Conservation (phyloP, 2,888 invertebrate species). For the Blomia tropicalis region DNA sequence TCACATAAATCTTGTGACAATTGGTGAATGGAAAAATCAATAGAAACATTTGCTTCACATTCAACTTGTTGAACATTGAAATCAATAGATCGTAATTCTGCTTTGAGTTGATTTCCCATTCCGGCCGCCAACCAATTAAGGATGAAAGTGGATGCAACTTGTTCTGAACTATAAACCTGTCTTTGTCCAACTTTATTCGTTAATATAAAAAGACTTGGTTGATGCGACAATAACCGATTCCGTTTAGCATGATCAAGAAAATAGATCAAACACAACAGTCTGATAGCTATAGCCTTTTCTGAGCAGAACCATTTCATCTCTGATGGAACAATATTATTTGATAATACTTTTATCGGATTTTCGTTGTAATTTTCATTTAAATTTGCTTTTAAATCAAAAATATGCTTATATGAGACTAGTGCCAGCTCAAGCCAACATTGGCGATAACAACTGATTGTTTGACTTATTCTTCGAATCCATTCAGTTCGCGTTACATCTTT, state of each 20-base stretch:
- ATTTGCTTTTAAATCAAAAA: too few species aligned
- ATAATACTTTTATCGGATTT: too few species aligned
- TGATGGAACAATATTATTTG: too few species aligned
- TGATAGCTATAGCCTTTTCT: not conserved
- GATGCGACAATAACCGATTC: not conserved
- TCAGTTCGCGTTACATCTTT: too few species aligned
- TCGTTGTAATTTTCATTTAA: too few species aligned
- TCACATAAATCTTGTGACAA: not conserved
- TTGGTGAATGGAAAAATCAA: constrained; percentile 2
- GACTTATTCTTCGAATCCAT: too few species aligned
- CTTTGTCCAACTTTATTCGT: not conserved
- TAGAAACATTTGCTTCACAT: not conserved
- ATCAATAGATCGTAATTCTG: not conserved
- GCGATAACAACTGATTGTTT: too few species aligned
- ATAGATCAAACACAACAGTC: not conserved
- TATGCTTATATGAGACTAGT: not conserved
- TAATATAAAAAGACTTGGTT: constrained; percentile 1
- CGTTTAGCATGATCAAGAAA: not conserved
- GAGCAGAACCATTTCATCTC: too few species aligned
- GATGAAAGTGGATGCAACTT: not conserved
- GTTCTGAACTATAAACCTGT: not conserved
- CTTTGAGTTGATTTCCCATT: not conserved
- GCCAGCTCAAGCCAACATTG: not conserved
- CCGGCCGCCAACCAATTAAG: not conserved
- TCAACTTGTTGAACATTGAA: not conserved